Conservation (phyloP, 92 coral and sea anemone genomes). For the Porites divaricata region DNA sequence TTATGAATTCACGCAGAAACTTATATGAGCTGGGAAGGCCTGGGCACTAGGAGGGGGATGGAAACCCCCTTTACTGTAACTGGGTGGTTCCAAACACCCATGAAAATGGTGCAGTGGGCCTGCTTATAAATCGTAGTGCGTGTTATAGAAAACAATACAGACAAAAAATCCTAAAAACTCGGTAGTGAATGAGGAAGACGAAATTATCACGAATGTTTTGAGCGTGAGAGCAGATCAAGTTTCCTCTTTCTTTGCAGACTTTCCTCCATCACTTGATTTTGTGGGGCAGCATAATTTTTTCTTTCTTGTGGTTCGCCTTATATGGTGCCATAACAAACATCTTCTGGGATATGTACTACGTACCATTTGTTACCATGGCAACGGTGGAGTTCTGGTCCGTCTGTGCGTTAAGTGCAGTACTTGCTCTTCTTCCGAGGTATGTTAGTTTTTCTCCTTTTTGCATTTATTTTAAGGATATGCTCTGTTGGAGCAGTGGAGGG, state of each 20-base stretch:
- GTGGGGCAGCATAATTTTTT: conserved; percentile 84
- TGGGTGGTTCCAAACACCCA: too few species aligned
- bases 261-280: conserved; percentile 81
- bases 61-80: too few species aligned
- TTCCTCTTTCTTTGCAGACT: conserved; percentile 60
- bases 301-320: conserved; percentile 84
- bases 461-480: neutral
- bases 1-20: too few species aligned
- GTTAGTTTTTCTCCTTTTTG: neutral
- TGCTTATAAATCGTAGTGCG: too few species aligned
- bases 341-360: conserved; percentile 82
- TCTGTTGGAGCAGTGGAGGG: too few species aligned
- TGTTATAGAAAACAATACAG: too few species aligned
- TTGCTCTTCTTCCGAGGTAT: conserved; percentile 93
- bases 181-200: neutral
- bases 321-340: conserved; percentile 56
- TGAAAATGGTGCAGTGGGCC: too few species aligned
- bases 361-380: conserved; percentile 86
- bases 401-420: conserved; percentile 79
- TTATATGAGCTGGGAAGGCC: too few species aligned
- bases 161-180: neutral
- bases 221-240: neutral
- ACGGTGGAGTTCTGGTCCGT: conserved; percentile 91
- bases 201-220: neutral
- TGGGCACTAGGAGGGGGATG: too few species aligned